These are phyloP conservation scores for Drosophila yakuba DNA, from an alignment of 1,140 invertebrate species.

Conservation along the genomic window DNA sequence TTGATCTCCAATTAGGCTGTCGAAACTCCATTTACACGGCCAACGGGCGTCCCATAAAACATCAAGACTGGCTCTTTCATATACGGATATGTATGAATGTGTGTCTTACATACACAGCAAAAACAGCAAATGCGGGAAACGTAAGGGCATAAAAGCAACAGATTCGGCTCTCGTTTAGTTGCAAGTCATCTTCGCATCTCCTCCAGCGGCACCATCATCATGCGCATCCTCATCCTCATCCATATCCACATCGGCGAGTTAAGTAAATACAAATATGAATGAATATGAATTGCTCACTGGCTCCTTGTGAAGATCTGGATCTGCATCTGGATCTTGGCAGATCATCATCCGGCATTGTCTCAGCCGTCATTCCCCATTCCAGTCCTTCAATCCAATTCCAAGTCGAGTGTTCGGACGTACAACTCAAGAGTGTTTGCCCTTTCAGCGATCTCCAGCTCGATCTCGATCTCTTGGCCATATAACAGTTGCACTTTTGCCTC, in stretches of 20 bases:
- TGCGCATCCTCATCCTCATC: conserved; percentile 66
- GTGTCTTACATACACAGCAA: no score
- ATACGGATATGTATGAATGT: conserved; percentile 12
- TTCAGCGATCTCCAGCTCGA: conserved; percentile 43
- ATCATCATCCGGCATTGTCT: conserved; percentile 71
- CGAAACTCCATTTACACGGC: conserved; percentile 82
- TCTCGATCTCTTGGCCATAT: conserved; percentile 49
- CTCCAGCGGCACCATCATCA: conserved; percentile 31
- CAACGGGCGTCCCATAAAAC: conserved; percentile 74
- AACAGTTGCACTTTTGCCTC: conserved; percentile 49
- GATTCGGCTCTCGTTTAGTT: conserved; percentile 61
- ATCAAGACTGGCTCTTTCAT: conserved; percentile 65
- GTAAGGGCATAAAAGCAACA: conserved; percentile 38
- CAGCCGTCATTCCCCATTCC: conserved; percentile 35
- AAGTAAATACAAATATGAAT: conserved; percentile 83
- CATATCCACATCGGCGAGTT: conserved; percentile 65
- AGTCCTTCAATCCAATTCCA: conserved; percentile 9
- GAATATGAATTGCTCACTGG: conserved; percentile 74
- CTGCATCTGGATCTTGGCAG: conserved; percentile 72
- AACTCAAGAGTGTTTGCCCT: conserved; percentile 64
- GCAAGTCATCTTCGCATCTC: conserved; percentile 73
- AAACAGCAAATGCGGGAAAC: neutral
- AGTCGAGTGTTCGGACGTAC: conserved; percentile 47
- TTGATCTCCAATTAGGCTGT: conserved; percentile 83
- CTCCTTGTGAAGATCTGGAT: conserved; percentile 50